Evolutionary conservation across 2,113 vertebrate species (phyloP).

Genomic region (Paratilapia polleni): DNA sequence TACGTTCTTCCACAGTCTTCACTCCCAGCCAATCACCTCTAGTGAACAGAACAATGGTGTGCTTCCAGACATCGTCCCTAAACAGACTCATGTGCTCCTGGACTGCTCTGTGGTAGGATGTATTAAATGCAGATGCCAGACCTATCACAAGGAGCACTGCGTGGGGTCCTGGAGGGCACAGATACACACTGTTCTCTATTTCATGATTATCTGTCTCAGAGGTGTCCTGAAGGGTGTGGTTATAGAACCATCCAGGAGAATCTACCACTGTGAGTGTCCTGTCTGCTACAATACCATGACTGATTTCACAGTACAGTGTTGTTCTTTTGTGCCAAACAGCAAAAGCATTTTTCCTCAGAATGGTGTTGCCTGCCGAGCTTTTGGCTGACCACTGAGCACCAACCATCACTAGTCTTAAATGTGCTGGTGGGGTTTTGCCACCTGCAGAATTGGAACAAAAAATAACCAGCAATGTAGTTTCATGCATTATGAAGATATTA

Average conservation of each 20-base stretch:
- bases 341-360: conserved; percentile 11
- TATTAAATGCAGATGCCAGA: rapidly evolving
- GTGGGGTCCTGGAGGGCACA: conserved; percentile 23
- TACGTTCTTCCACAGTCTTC: conserved; percentile 19
- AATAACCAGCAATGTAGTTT: rapidly evolving
- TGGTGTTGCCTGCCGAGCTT: neutral
- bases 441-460: rapidly evolving
- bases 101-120: rapidly evolving
- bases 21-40: neutral
- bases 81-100: conserved; percentile 10
- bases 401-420: conserved; percentile 11
- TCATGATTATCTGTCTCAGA: conserved; percentile 26
- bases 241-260: conserved; percentile 8
- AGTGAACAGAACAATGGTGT: conserved; percentile 12
- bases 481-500: neutral
- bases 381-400: neutral
- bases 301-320: conserved; percentile 3
- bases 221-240: conserved; percentile 19
- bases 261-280: conserved; percentile 16
- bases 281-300: neutral
- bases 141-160: neutral
- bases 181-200: conserved; percentile 7
- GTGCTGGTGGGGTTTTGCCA: neutral
- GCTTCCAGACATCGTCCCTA: conserved; percentile 2
- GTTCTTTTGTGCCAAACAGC: neutral